Evolutionary conservation across 2,797 vertebrate species (phyloP), one percentile per base, ranked within the genome.

Genomic region (Brachyalestes nurse): DNA sequence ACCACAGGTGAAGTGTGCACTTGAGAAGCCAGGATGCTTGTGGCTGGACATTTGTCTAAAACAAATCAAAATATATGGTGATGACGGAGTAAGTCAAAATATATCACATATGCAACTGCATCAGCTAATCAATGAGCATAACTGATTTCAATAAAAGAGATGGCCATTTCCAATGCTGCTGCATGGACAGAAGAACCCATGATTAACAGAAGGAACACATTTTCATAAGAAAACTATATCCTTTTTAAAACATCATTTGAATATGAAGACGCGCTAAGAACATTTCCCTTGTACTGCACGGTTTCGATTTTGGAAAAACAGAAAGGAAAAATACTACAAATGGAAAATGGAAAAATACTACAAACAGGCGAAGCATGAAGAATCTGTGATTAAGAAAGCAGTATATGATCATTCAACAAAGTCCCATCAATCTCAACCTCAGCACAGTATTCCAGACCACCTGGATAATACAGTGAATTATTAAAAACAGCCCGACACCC

Each of bases 31-130:
- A 98, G 93, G 79, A 99, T 92, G 73, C 92, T 96, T 72, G 97
- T 98, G 86, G 96, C 94, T 0, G 97, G 96, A 70, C 97, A 97
- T 89, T 97, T 97, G 64, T 97, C 98, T 99, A 93, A 82, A 47
- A 84, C 51, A 75, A 77, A 85, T 67, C 62, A 47, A 79, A 75
- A 75, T n/a, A 71, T 53, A 67, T 60, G 34, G 0, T 12, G 6
- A 69, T n/a, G 79, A 34, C n/a, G 0, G 45, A 38, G 61, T n/a
- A 7, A 70, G 42, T n/a, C 47, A 28, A 51, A 23, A n/a, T 42
- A 34, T 1, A 64, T 12, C 7, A 12, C 8, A 81, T 16, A 8
- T 45, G 38, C 23, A 62, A 55, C 17, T 16, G 25, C 19, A 47
- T 23, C 51, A 7, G 21, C 21, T 40, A 77, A 77, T 45, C 17